Evolutionary conservation across 30 jellyfish, hydroid and myxozoan genomes (phyloP).

Genomic region (Aurelia sp.): DNA sequence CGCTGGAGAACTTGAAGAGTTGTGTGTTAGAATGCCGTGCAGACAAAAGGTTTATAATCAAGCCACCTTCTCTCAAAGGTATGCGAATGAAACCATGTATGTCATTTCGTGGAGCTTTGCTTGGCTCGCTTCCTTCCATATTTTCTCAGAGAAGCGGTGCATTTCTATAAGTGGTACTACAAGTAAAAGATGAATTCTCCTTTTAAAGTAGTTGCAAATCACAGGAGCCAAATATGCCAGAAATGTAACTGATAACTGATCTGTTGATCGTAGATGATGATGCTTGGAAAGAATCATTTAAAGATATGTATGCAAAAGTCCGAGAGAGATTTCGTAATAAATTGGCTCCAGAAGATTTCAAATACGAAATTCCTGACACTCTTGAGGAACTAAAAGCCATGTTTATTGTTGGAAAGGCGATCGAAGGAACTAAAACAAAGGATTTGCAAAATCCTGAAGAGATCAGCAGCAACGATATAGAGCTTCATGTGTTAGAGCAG

Average conservation of each 20-base stretch:
- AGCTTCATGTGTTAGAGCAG: slow-evolving; percentile 51
- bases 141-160: too few relatives aligned
- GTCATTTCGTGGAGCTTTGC: too few relatives aligned
- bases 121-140: too few relatives aligned
- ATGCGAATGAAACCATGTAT: too few relatives aligned
- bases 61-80: slow-evolving; percentile 20
- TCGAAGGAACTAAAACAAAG: background rate
- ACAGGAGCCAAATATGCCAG: too few relatives aligned
- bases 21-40: slow-evolving; percentile 63
- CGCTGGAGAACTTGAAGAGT: slow-evolving; percentile 51
- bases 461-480: slow-evolving; percentile 31
- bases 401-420: slow-evolving; percentile 16
- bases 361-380: slow-evolving; percentile 51
- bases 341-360: slow-evolving; percentile 20
- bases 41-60: slow-evolving; percentile 17
- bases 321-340: slow-evolving; percentile 22
- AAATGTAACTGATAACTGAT: background rate
- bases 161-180: too few relatives aligned
- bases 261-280: slow-evolving; percentile 19
- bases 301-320: slow-evolving; percentile 26
- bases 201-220: too few relatives aligned
- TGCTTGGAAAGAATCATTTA: slow-evolving; percentile 43
- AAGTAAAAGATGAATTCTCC: too few relatives aligned
- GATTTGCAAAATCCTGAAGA: background rate
- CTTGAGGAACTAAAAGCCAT: slow-evolving; percentile 14